Evolutionary conservation across 1,140 invertebrate genomes (phyloP).

Genomic region (Subanguina moxae): DNA sequence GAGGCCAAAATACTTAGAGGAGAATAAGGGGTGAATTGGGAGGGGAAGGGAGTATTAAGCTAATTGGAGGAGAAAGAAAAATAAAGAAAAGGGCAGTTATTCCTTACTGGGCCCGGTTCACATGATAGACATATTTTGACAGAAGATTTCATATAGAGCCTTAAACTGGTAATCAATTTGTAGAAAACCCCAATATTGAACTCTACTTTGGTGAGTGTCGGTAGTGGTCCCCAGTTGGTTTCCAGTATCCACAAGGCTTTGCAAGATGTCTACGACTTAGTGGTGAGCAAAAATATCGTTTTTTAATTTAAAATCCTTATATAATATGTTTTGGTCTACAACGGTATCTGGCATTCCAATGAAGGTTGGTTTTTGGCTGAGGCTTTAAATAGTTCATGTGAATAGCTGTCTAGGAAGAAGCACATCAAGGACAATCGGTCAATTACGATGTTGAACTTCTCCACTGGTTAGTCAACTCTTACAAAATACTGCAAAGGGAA

Average conservation of each 20-base stretch:
- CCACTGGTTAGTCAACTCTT: conserved; percentile 11
- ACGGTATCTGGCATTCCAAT: conserved; percentile 50
- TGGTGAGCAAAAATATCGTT: conserved; percentile 8
- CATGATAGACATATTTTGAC: too few relatives aligned
- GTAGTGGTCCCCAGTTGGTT: conserved; percentile 30
- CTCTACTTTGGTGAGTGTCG: conserved; percentile 19
- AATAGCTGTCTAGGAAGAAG: too few relatives aligned
- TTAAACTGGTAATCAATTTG: too few relatives aligned
- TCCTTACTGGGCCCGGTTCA: too few relatives aligned
- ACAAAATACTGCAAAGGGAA: too few relatives aligned
- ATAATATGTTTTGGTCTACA: conserved; percentile 29
- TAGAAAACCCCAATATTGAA: conserved; percentile 18
- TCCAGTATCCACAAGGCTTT: conserved; percentile 28
- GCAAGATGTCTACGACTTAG: conserved; percentile 43
- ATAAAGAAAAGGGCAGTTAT: too few relatives aligned
- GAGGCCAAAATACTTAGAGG: too few relatives aligned
- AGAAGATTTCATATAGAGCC: conserved; percentile 15
- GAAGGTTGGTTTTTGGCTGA: conserved; percentile 23
- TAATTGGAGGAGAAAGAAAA: too few relatives aligned
- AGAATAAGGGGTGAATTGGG: too few relatives aligned
- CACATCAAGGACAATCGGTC: conserved; percentile 41
- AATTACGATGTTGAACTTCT: conserved; percentile 50
- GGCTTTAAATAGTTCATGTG: too few relatives aligned
- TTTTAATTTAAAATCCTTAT: too few relatives aligned
- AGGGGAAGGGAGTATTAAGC: too few relatives aligned